phyloP scores from a whole-genome alignment of 2,113 vertebrate species.

The Lanius collurio region DNA sequence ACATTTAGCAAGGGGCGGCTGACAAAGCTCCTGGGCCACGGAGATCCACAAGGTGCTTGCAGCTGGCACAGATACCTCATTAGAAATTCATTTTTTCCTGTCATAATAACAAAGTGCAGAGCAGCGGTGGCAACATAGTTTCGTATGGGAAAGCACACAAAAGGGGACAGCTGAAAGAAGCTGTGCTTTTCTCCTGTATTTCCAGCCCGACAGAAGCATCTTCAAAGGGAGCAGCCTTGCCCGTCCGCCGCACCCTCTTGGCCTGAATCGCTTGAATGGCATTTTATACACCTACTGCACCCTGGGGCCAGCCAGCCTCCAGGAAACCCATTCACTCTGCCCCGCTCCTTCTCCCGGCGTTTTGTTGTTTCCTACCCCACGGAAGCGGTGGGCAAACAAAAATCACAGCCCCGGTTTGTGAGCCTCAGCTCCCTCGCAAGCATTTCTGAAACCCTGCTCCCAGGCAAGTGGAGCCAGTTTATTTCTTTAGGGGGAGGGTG shows the following conservation, averaged over 20 bases:
- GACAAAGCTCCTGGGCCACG: constrained; percentile 58
- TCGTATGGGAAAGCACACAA: constrained; percentile 81
- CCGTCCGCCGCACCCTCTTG: neutral
- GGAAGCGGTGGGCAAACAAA: neutral
- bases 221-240: constrained; percentile 74
- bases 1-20: constrained; percentile 45
- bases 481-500: neutral
- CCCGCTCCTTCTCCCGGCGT: neutral
- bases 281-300: constrained; percentile 8
- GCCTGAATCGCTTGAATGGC: constrained; percentile 46
- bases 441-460: neutral
- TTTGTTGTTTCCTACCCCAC: neutral
- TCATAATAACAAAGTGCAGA: constrained; percentile 81
- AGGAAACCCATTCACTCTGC: constrained; percentile 29
- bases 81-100: constrained; percentile 85
- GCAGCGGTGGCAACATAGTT: constrained; percentile 67
- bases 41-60: constrained; percentile 73
- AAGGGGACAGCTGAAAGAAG: constrained; percentile 80
- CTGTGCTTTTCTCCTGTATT: constrained; percentile 79
- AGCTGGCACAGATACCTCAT: constrained; percentile 80
- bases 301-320: neutral
- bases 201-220: constrained; percentile 65
- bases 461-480: neutral
- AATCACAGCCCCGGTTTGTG: neutral
- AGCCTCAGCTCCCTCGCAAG: neutral